These are phyloP conservation scores for Drepana arcuata DNA, from an alignment of 1,140 invertebrate species.

Conservation along the genomic window DNA sequence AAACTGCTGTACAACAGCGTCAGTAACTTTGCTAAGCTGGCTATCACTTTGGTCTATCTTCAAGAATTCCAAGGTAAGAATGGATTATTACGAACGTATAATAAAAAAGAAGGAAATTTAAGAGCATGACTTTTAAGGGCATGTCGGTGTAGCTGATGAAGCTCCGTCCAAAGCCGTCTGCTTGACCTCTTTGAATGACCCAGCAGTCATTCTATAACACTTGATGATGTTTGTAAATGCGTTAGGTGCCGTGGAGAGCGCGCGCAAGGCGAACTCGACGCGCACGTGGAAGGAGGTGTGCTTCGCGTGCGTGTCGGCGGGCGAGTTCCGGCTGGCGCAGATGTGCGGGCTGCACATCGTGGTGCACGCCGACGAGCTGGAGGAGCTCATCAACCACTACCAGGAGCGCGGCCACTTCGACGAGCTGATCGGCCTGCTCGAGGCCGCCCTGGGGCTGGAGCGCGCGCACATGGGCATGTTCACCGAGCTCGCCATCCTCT, in stretches of 20 bases:
- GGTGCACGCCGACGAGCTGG: slow-evolving; percentile 98
- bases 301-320: slow-evolving; percentile 99
- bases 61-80: slow-evolving; percentile 96
- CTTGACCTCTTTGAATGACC: no score
- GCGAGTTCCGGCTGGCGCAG: slow-evolving; percentile 98
- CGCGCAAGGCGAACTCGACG: slow-evolving; percentile 98
- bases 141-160: no score
- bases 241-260: slow-evolving; percentile 95
- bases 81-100: no score
- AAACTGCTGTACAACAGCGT: slow-evolving; percentile 99
- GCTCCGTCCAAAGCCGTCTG: no score
- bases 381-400: slow-evolving; percentile 99
- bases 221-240: not conserved
- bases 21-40: slow-evolving; percentile 97
- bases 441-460: slow-evolving; percentile 97
- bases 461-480: slow-evolving; percentile 99
- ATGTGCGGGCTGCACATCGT: slow-evolving; percentile 99
- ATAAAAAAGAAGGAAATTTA: no score
- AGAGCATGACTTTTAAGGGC: no score
- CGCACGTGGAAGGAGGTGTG: slow-evolving; percentile 99
- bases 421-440: slow-evolving; percentile 95
- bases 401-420: slow-evolving; percentile 98
- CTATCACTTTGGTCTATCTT: slow-evolving; percentile 97
- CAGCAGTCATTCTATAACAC: no score
- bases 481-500: slow-evolving; percentile 98